phyloP scores from a whole-genome alignment of 2,888 invertebrate genomes.

The Rhagonycha fulva region DNA sequence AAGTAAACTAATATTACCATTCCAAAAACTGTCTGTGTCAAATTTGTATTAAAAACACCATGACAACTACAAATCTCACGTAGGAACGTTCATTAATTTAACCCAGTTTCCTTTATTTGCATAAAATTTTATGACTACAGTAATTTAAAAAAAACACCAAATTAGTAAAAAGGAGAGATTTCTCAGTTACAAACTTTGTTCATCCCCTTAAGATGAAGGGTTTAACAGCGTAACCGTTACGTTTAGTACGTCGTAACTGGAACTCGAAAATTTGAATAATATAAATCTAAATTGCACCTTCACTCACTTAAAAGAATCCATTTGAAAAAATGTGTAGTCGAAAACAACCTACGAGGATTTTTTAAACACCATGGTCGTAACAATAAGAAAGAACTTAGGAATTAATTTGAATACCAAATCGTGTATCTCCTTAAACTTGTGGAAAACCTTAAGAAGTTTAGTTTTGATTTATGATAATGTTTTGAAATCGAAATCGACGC shows the following conservation, averaged over 20 bases:
- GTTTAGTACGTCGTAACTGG: not conserved
- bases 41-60: not conserved
- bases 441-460: not conserved
- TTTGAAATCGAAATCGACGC: not conserved
- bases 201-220: not conserved
- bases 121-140: not conserved
- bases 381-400: not conserved
- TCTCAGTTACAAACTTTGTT: not conserved
- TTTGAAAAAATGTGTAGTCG: not conserved
- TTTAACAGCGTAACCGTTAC: not conserved
- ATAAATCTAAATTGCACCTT: not conserved
- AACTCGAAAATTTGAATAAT: not conserved
- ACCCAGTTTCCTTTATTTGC: not conserved
- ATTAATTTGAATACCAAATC: not conserved
- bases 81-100: not conserved
- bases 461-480: not conserved
- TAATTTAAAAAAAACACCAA: not conserved
- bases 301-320: not conserved
- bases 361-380: not conserved
- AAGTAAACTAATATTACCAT: not conserved
- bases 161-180: not conserved
- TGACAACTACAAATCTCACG: not conserved
- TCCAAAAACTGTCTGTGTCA: not conserved
- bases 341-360: not conserved
- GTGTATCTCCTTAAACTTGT: not conserved